phyloP scores from a whole-genome alignment of 2,888 invertebrate genomes.

The Dexiosoma caninum region DNA sequence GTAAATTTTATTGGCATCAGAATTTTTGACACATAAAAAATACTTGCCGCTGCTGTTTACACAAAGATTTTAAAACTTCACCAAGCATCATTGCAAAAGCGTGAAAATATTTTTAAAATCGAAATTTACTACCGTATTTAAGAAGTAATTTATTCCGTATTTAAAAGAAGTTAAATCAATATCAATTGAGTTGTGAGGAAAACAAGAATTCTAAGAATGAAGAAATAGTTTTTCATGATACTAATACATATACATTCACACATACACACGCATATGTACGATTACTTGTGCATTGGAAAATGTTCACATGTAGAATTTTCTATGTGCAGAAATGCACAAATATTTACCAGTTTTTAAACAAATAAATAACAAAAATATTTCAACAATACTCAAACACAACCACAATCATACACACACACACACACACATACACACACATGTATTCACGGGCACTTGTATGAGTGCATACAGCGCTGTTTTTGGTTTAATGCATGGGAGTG shows the following conservation, averaged over 20 bases:
- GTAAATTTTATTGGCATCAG: too few species aligned
- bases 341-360: constrained; percentile 48
- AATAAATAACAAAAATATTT: constrained; percentile 49
- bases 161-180: not conserved
- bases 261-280: not conserved
- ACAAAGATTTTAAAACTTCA: too few species aligned
- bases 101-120: not conserved
- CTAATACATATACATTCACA: not conserved
- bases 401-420: not conserved
- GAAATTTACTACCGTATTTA: too few species aligned
- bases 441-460: not conserved
- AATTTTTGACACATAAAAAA: too few species aligned
- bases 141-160: not conserved
- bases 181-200: not conserved
- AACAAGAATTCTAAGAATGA: constrained; percentile 14
- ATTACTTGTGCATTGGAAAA: too few species aligned
- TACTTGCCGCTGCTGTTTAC: too few species aligned
- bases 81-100: not conserved
- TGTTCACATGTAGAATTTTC: not conserved
- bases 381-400: constrained; percentile 19
- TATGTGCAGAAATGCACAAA: constrained; percentile 37
- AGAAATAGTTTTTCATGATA: not conserved
- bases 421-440: not conserved
- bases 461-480: not conserved
- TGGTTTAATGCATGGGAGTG: constrained; percentile 38